Percentiles rank a stretch among this genome's conserved stretches.
These are phyloP conservation scores for Cheilosia variabilis DNA, from an alignment of 2,888 invertebrate genomes.

Conservation along the genomic window DNA sequence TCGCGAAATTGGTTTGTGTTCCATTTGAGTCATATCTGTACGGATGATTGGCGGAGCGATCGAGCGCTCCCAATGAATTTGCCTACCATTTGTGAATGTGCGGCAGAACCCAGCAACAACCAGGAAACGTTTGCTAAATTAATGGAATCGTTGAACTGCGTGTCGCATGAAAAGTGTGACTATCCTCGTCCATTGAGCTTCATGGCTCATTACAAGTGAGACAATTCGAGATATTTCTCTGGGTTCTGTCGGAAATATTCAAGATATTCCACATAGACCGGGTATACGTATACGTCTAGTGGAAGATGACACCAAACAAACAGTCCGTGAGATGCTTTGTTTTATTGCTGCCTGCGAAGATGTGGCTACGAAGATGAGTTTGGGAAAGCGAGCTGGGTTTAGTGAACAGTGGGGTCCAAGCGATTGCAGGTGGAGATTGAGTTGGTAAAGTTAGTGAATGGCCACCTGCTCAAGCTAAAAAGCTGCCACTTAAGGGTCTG, in stretches of 20 bases:
- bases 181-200: conserved; percentile 22
- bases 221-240: conserved; percentile 51
- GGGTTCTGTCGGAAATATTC: conserved; percentile 19
- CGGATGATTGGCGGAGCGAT: conserved; percentile 5
- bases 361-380: background rate
- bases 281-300: background rate
- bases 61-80: conserved; percentile 35
- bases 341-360: conserved; percentile 5
- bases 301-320: conserved; percentile 20
- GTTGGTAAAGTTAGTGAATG: no score
- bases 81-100: no score
- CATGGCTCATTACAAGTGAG: conserved; percentile 66
- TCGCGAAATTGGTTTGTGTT: conserved; percentile 52
- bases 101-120: background rate
- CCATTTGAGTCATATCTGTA: conserved; percentile 6
- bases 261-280: conserved; percentile 43
- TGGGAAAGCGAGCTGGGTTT: background rate
- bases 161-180: conserved; percentile 67
- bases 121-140: conserved; percentile 65
- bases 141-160: conserved; percentile 71
- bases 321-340: conserved; percentile 28
- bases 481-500: no score
- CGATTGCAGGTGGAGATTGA: no score
- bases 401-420: conserved; percentile 15
- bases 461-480: no score